phyloP scores from a whole-genome alignment of 2,113 vertebrate genomes.

The Equus przewalskii region DNA sequence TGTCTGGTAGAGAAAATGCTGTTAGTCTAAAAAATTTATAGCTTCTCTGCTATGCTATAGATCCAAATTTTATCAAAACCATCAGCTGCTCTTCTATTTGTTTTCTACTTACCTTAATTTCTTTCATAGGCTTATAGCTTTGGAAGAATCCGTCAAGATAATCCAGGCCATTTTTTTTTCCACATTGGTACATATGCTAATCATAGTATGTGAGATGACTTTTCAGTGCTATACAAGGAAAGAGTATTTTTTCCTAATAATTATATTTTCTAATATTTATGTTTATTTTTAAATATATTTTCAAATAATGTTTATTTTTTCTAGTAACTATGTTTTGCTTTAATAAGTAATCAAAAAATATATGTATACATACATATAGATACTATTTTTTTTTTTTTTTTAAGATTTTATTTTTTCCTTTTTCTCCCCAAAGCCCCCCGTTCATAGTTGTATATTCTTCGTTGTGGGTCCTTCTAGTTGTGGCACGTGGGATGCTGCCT shows the following conservation, averaged over 20 bases:
- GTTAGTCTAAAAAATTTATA: constrained; percentile 7
- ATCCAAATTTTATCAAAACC: constrained; percentile 27
- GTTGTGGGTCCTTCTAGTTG: no score
- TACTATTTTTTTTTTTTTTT: no score
- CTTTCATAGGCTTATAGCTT: constrained; percentile 28
- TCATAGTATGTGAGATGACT: background rate
- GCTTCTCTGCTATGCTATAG: background rate
- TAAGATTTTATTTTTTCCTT: no score
- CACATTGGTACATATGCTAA: background rate
- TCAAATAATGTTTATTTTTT: background rate
- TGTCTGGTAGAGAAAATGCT: background rate
- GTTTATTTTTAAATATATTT: constrained; percentile 31
- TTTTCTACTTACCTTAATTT: constrained; percentile 42
- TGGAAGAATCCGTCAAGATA: constrained; percentile 13
- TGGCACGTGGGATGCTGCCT: no score
- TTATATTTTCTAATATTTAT: background rate
- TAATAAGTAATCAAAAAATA: background rate
- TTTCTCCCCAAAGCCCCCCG: no score
- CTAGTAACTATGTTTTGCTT: background rate
- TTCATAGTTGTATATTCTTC: no score
- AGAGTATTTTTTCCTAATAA: background rate
- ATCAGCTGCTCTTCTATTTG: background rate
- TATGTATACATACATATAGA: background rate
- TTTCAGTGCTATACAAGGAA: background rate
- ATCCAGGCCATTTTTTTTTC: background rate